Evolutionary conservation across 2,888 invertebrate species (phyloP), one percentile per base, ranked within the genome.

Genomic region (Thera obeliscata): DNA sequence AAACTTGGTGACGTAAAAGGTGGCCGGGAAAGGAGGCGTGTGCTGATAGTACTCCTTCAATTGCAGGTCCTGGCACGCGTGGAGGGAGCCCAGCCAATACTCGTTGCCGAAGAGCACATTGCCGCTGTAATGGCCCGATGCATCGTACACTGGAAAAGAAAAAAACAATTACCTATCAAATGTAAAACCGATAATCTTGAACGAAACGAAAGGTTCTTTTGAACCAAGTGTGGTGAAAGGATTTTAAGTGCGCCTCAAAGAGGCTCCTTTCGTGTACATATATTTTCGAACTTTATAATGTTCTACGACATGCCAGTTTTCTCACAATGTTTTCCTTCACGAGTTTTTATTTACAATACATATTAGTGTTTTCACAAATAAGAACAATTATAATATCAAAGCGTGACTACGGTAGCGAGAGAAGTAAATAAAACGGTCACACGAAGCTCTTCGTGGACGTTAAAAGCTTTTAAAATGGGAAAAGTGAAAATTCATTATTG

Each of bases 61-160:
- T 74, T 94, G 94, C 67, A 96, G 90, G 81, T 97, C 97, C 36
- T 88, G 82, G 82, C 97, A 97, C 52, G 96, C 94, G 58, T 94
- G 93, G 74, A 95, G 94, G 58, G 97, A 96, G 3, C 97, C 97
- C 79, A 97, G 87, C 97, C 97, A 97, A 88, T 96, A 97, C 85
- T 97, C 96, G 85, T 96, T 97, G 22, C 97, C 97, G 80, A 96
- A 97, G 78, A 97, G 94, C 77, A 96, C 95, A 82, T 96, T 96
- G 8, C 96, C 95, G 11, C 95, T 95, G 90, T 97, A 97, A 74
- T 96, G 96, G 54, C 97, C 97, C 6, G 97, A 97, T 0, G 97
- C 96, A 83, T 97, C 97, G 79, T 95, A 96, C 87, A 97, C 97
- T 97, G 93, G 36, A 89, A 87, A 58, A 5, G 36, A 52, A 36